These are phyloP conservation scores for Entosphenus tridentatus DNA, from an alignment of 2,113 vertebrate genomes.

Conservation along the genomic window DNA sequence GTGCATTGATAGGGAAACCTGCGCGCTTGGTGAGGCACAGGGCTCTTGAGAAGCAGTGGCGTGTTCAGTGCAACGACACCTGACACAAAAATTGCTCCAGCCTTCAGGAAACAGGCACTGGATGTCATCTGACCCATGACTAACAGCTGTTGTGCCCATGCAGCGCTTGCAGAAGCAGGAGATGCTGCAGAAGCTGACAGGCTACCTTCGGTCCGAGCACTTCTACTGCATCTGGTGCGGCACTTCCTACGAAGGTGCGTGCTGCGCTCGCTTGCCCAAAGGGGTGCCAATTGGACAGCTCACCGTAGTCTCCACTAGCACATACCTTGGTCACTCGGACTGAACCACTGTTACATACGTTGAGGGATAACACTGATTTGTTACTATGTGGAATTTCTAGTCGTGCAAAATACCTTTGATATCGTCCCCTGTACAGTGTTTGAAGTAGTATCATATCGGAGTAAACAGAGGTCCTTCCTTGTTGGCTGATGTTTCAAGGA, in stretches of 20 bases:
- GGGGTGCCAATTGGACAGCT: background rate
- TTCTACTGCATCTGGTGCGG: conserved; percentile 92
- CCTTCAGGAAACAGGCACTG: too few relatives aligned
- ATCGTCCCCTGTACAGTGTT: background rate
- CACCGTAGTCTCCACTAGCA: background rate
- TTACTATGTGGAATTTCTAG: background rate
- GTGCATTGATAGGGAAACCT: too few relatives aligned
- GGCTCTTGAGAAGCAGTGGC: too few relatives aligned
- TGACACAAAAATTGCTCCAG: too few relatives aligned
- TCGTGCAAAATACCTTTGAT: background rate
- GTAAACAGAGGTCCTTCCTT: too few relatives aligned
- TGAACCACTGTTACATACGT: background rate
- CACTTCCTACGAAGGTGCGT: conserved; percentile 59
- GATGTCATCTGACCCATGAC: too few relatives aligned
- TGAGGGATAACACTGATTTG: background rate
- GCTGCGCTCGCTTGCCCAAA: background rate
- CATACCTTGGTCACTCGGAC: conserved; percentile 4
- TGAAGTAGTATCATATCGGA: background rate
- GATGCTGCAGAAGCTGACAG: conserved; percentile 53
- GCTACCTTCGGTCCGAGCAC: conserved; percentile 54
- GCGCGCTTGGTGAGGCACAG: too few relatives aligned
- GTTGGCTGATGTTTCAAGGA: too few relatives aligned
- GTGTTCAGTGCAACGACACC: too few relatives aligned
- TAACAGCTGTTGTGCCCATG: too few relatives aligned
- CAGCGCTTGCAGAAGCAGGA: conserved; percentile 32